These are phyloP conservation scores for Aeoliscus strigatus DNA, from an alignment of 2,797 vertebrate species.

Conservation along the genomic window DNA sequence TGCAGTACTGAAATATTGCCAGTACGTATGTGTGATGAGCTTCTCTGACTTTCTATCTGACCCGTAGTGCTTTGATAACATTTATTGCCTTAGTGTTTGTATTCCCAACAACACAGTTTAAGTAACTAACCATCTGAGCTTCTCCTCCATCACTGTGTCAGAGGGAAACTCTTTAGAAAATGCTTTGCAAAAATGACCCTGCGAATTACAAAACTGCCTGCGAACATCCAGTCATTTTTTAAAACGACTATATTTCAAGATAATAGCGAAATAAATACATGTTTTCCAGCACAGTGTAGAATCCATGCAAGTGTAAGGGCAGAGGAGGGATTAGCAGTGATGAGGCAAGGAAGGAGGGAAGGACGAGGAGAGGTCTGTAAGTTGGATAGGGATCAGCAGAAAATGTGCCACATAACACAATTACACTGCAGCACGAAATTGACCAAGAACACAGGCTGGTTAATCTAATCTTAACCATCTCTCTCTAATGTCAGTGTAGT, in stretches of 20 bases:
- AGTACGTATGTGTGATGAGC: too few relatives aligned
- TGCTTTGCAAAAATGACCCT: background rate
- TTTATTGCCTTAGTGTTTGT: too few relatives aligned
- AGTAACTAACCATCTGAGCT: too few relatives aligned
- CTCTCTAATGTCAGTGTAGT: slow-evolving; percentile 44
- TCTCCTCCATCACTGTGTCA: too few relatives aligned
- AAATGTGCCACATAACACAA: slow-evolving; percentile 61
- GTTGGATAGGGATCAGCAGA: slow-evolving; percentile 45
- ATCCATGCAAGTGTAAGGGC: background rate
- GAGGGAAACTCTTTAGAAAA: too few relatives aligned
- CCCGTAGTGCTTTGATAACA: too few relatives aligned
- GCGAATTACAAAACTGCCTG: background rate
- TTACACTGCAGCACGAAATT: slow-evolving; percentile 44
- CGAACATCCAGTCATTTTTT: background rate
- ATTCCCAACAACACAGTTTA: too few relatives aligned
- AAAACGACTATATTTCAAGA: background rate
- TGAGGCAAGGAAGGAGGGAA: slow-evolving; percentile 30
- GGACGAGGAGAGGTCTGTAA: slow-evolving; percentile 22
- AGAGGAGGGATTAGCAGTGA: slow-evolving; percentile 8
- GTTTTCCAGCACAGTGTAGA: background rate
- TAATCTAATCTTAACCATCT: slow-evolving; percentile 56
- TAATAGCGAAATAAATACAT: background rate
- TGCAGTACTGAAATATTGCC: too few relatives aligned
- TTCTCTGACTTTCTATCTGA: too few relatives aligned
- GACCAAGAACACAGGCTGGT: slow-evolving; percentile 28